A percentile compares a stretch with the other conserved stretches of the same genome.
phyloP scores from a whole-genome alignment of 2,113 vertebrate genomes.

The Atractosteus spatula region DNA sequence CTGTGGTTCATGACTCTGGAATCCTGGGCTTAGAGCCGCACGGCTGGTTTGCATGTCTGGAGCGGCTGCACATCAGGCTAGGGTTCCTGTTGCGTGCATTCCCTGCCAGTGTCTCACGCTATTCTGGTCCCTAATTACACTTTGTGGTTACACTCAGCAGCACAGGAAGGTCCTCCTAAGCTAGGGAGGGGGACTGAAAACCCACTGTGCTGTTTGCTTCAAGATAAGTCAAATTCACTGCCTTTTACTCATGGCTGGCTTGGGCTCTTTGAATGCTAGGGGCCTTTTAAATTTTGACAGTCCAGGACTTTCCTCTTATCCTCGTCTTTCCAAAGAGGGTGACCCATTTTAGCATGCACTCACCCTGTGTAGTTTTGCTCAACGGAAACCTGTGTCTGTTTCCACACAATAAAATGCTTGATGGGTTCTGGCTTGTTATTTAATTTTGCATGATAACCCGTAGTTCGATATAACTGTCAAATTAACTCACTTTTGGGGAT shows the following conservation, averaged over 20 bases:
- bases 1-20: neutral
- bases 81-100: slow-evolving; percentile 9
- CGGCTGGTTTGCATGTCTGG: slow-evolving; percentile 1
- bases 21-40: neutral
- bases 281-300: neutral
- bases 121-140: neutral
- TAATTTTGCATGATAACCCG: too few species aligned
- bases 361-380: neutral
- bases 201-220: neutral
- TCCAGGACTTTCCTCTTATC: neutral
- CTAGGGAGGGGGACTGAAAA: neutral
- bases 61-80: neutral
- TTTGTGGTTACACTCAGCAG: neutral
- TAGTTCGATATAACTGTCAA: too few species aligned
- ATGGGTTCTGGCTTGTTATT: too few species aligned
- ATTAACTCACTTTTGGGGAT: too few species aligned
- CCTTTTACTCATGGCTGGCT: neutral
- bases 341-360: neutral
- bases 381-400: too few species aligned
- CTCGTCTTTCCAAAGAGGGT: neutral
- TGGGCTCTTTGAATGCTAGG: slow-evolving; percentile 34
- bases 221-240: neutral
- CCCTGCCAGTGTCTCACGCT: slow-evolving; percentile 8
- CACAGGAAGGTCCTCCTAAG: too few species aligned
- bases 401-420: too few species aligned